Conservation (phyloP, 2,888 invertebrate genomes). For the Andrena hattorfiana region DNA sequence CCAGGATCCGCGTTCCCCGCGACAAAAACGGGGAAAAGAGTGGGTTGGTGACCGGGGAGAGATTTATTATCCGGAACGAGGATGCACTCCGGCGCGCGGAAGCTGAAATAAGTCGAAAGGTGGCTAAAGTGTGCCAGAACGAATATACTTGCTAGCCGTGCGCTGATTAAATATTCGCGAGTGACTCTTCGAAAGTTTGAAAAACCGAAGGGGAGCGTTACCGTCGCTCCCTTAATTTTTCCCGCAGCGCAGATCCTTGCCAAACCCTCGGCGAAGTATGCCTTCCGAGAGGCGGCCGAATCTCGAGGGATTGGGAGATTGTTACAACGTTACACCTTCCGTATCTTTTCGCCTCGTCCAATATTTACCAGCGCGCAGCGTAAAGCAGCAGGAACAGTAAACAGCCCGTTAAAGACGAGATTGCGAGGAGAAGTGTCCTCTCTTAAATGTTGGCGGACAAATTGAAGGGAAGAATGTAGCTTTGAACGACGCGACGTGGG, state of each 20-base stretch:
- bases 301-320: too few relatives aligned
- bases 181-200: too few relatives aligned
- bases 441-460: constrained; percentile 17
- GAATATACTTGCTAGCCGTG: too few relatives aligned
- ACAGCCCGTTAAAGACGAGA: constrained; percentile 1
- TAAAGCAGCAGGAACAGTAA: constrained; percentile 7
- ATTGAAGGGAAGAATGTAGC: constrained; percentile 5
- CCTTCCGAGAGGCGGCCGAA: too few relatives aligned
- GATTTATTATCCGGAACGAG: constrained; percentile 21
- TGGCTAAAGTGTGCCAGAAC: not conserved
- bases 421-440: constrained; percentile 6
- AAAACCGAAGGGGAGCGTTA: too few relatives aligned
- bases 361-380: constrained; percentile 7
- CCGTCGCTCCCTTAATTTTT: too few relatives aligned
- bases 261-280: too few relatives aligned
- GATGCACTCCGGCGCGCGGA: not conserved
- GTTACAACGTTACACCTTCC: not conserved
- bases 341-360: not conserved
- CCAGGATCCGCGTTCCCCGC: not conserved
- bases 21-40: constrained; percentile 3
- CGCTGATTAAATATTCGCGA: too few relatives aligned
- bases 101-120: constrained; percentile 4
- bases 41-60: not conserved
- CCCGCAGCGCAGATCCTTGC: too few relatives aligned
- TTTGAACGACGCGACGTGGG: constrained; percentile 2